These are phyloP conservation scores for Erithacus rubecula DNA, from an alignment of 2,797 vertebrate genomes.

Conservation along the genomic window DNA sequence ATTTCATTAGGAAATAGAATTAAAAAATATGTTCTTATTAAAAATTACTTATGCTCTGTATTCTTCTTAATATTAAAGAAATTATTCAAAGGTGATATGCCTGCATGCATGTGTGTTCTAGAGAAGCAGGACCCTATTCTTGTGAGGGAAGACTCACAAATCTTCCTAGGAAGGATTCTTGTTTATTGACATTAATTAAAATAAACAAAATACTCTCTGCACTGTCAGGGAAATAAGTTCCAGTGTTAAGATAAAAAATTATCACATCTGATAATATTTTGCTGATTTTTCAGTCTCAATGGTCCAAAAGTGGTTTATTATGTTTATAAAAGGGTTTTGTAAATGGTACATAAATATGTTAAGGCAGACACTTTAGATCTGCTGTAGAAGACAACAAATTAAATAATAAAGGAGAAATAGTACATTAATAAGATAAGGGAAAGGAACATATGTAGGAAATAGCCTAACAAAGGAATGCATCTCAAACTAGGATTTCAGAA, in stretches of 20 bases:
- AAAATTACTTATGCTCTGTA: background rate
- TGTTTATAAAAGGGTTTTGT: background rate
- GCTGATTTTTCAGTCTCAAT: background rate
- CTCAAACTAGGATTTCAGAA: background rate
- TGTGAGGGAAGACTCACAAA: background rate
- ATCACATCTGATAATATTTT: background rate
- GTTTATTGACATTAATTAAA: background rate
- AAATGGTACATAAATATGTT: background rate
- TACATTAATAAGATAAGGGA: background rate
- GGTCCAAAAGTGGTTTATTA: background rate
- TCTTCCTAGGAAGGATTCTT: background rate
- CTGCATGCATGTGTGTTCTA: background rate
- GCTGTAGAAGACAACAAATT: background rate
- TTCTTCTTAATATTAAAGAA: background rate
- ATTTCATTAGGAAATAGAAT: constrained; percentile 23
- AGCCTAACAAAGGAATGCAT: background rate
- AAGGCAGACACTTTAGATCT: background rate
- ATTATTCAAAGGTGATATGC: background rate
- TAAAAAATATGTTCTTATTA: background rate
- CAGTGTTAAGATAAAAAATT: background rate
- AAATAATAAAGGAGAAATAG: background rate
- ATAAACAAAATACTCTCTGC: background rate
- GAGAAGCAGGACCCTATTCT: background rate
- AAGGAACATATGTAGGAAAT: background rate
- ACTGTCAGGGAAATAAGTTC: background rate